phyloP scores from a whole-genome alignment of 1,140 invertebrate genomes.

The Teleopsis dalmanni region DNA sequence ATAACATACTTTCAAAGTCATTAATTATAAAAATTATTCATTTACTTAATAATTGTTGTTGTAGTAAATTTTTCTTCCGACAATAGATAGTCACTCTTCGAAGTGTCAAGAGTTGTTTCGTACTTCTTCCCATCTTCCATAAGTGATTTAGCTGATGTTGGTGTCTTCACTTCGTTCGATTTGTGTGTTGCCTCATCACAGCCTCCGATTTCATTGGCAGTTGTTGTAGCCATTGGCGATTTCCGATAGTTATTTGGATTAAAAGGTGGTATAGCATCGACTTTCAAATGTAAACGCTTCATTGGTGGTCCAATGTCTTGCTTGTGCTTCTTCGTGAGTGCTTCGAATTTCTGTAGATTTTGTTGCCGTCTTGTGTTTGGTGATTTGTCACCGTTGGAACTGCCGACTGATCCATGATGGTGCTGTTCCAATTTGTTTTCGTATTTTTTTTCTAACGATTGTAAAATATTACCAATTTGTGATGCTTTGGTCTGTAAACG shows the following conservation, averaged over 20 bases:
- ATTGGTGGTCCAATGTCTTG: constrained; percentile 38
- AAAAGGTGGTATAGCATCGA: constrained; percentile 45
- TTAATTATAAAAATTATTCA: too few species aligned
- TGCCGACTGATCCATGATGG: constrained; percentile 10
- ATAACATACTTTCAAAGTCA: too few species aligned
- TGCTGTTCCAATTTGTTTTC: constrained; percentile 37
- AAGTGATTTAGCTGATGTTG: constrained; percentile 22
- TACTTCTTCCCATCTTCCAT: constrained; percentile 15
- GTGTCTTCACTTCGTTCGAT: constrained; percentile 14
- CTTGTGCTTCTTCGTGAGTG: constrained; percentile 41
- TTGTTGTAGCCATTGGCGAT: constrained; percentile 38
- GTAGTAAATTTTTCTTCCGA: constrained; percentile 7
- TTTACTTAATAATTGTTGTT: too few species aligned
- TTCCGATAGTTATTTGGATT: constrained; percentile 47
- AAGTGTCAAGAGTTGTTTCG: constrained; percentile 21
- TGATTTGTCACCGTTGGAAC: constrained; percentile 25
- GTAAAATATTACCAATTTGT: constrained; percentile 82
- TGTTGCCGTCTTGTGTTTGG: constrained; percentile 35
- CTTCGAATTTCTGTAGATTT: constrained; percentile 40
- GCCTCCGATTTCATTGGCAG: constrained; percentile 1
- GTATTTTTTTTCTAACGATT: constrained; percentile 76
- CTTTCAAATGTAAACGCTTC: constrained; percentile 39
- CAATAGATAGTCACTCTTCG: constrained; percentile 26
- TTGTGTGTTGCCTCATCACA: not conserved
- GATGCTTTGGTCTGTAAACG: constrained; percentile 81